Evolutionary conservation across 2,888 invertebrate genomes (phyloP), one percentile per base, ranked within the genome.

Genomic region (Temnothorax ravouxi): DNA sequence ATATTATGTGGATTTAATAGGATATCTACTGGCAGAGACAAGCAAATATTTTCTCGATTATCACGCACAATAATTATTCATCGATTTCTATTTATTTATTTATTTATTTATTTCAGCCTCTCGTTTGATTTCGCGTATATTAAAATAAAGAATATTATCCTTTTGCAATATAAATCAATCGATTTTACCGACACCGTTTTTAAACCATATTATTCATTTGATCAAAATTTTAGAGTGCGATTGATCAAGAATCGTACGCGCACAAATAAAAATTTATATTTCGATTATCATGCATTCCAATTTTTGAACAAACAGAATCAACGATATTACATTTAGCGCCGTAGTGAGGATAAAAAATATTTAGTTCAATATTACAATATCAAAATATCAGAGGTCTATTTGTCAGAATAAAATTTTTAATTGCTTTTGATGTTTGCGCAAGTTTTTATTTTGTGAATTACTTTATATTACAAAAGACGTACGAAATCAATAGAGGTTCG

Each of bases 191-290:
- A 62, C 64, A 50, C 15, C 15, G 21, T 52, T 64, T 76, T 64
- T 50, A 62, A 77, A 56, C 29, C 15, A 5, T 54, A 66, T 66
- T 66, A 52, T 25, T 9, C 18, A 38, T 77, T 67, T n/a, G 38
- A 77, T 54, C 41, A 77, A 77, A 77, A 77, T 54, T 67, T 44
- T 67, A 67, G 47, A 64, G 2, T 25, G 52, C 5, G 25, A 41
- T 13, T 67, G 54, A 54, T 77, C 54, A 77, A 54, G 54, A 77
- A 54, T 67, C 29, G 38, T 41, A 52, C 2, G 18, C 50, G 54
- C n/a, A 54, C n/a, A 54, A 67, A 67, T 67, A 13, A 77, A 77
- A 77, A 77, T 77, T 77, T 77, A 77, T 34, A 41, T 52, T 41
- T 44, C 34, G 9, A 77, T 67, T 67, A 77, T 77, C 67, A 41